A percentile compares a stretch with the other conserved stretches of the same genome.
phyloP scores from a whole-genome alignment of 1,140 invertebrate species.

The Heliothis subflexa region DNA sequence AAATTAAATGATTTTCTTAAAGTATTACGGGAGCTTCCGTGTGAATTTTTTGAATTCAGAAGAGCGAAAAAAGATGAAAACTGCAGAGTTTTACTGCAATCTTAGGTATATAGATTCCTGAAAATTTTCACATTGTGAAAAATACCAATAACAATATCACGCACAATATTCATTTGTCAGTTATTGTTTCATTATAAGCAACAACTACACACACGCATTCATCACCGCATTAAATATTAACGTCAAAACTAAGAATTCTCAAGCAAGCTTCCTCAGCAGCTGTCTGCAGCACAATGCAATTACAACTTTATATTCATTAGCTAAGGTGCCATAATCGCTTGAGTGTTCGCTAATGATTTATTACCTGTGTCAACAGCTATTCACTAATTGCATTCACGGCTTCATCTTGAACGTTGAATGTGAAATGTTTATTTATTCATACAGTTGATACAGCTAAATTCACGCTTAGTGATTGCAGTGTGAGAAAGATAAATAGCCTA shows the following conservation, averaged over 20 bases:
- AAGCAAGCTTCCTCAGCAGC: neutral
- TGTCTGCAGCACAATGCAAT: neutral
- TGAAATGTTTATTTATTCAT: conserved; percentile 26
- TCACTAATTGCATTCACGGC: conserved; percentile 21
- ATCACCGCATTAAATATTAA: neutral
- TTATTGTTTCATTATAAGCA: too few relatives aligned
- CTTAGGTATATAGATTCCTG: too few relatives aligned
- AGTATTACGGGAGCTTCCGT: too few relatives aligned
- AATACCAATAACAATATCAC: too few relatives aligned
- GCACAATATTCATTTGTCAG: too few relatives aligned
- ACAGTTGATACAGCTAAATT: conserved; percentile 4
- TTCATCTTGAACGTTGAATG: neutral
- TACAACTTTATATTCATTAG: neutral
- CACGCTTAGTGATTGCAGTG: neutral
- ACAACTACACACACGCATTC: too few relatives aligned
- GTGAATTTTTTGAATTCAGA: too few relatives aligned
- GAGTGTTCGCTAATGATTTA: conserved; percentile 6
- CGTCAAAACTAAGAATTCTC: neutral
- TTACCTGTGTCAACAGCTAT: conserved; percentile 26
- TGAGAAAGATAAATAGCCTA: neutral
- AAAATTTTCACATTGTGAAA: too few relatives aligned
- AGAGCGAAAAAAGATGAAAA: too few relatives aligned
- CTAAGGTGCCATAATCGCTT: neutral
- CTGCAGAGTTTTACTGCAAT: too few relatives aligned
- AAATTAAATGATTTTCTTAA: too few relatives aligned